phyloP scores from a whole-genome alignment of 2,113 vertebrate genomes.

The Acrocephalus arundinaceus region DNA sequence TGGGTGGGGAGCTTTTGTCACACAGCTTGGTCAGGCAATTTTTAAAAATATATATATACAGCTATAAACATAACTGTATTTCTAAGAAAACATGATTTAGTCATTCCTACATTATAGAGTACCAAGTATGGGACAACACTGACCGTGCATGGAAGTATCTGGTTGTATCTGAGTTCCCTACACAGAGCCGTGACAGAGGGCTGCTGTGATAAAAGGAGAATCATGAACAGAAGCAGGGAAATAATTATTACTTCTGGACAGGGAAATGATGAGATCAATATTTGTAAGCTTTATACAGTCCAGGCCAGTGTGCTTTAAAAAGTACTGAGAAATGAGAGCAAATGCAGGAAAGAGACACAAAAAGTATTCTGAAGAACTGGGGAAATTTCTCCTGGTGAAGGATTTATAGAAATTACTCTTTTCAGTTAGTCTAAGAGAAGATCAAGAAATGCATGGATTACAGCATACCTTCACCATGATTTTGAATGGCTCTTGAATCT shows the following conservation, averaged over 20 bases:
- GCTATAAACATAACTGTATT: not conserved
- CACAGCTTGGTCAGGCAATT: not conserved
- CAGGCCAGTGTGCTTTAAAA: not conserved
- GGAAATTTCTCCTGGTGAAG: not conserved
- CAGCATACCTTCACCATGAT: not conserved
- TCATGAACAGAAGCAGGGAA: not conserved
- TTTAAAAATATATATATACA: not conserved
- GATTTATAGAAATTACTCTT: not conserved
- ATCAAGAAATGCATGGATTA: not conserved
- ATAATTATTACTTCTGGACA: not conserved
- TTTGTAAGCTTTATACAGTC: not conserved
- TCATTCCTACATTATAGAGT: not conserved
- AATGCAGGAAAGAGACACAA: not conserved
- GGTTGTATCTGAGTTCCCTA: not conserved
- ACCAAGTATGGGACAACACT: not conserved
- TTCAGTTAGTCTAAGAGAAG: not conserved
- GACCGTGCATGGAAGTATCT: not conserved
- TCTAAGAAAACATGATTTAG: not conserved
- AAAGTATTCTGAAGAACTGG: not conserved
- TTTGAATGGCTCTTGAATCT: not conserved
- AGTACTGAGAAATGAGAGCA: not conserved
- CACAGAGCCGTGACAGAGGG: not conserved
- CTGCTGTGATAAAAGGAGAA: not conserved
- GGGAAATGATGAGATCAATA: not conserved
- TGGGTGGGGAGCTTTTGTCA: not conserved